Conservation (phyloP, 2,888 invertebrate species). For the Altica lythri region DNA sequence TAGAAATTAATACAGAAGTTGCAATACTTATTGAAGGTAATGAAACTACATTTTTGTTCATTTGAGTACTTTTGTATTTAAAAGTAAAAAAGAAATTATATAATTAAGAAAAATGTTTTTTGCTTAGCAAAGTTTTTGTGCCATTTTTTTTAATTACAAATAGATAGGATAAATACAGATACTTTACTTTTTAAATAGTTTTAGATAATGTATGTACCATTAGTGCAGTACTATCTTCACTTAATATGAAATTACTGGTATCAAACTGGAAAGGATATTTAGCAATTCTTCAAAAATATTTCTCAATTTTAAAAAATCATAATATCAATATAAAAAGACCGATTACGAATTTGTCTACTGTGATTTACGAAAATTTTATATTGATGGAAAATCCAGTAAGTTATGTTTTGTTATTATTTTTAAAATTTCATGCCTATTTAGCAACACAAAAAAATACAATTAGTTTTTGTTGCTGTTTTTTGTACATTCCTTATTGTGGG, state of each 20-base stretch:
- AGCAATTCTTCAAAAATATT: slow-evolving; percentile 59
- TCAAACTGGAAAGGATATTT: slow-evolving; percentile 63
- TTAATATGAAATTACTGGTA: slow-evolving; percentile 63
- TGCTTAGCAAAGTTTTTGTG: too few species aligned
- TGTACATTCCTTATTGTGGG: too few species aligned
- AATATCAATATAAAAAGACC: slow-evolving; percentile 46
- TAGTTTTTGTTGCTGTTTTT: slow-evolving; percentile 1
- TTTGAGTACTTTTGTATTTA: too few species aligned
- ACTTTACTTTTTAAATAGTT: slow-evolving; percentile 48
- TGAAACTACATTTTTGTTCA: too few species aligned
- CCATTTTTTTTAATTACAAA: too few species aligned
- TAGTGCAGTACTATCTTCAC: slow-evolving; percentile 57
- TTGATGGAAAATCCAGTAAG: slow-evolving; percentile 23
- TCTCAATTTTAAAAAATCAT: slow-evolving; percentile 49
- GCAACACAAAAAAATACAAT: neutral
- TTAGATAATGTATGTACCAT: slow-evolving; percentile 59
- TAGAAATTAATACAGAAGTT: slow-evolving; percentile 31
- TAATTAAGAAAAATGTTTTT: too few species aligned
- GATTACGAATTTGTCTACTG: slow-evolving; percentile 31
- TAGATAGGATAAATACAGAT: neutral
- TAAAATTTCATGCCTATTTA: too few species aligned
- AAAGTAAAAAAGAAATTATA: too few species aligned
- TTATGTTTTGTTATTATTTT: slow-evolving; percentile 2
- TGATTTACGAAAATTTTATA: slow-evolving; percentile 42
- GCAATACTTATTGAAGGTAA: slow-evolving; percentile 37